Conservation (phyloP, 2,797 vertebrate species). For the Clarias platycephalus region DNA sequence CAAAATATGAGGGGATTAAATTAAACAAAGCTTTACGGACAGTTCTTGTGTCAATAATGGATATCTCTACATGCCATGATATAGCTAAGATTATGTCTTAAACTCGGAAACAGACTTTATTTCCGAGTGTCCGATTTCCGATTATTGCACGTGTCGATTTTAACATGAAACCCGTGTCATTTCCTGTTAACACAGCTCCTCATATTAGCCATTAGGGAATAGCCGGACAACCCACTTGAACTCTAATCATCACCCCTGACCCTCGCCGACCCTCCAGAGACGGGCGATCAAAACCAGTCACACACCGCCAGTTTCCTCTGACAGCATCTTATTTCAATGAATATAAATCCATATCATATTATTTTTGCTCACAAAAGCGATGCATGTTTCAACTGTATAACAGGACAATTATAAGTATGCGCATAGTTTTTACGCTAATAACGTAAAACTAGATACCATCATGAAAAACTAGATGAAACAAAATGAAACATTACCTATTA, state of each 20-base stretch:
- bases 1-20: background rate
- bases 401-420: background rate
- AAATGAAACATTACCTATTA: no score
- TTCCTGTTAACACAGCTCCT: conserved; percentile 44
- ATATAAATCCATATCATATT: background rate
- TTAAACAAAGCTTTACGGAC: background rate
- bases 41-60: background rate
- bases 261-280: conserved; percentile 53
- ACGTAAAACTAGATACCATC: no score
- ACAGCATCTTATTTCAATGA: conserved; percentile 5
- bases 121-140: no score
- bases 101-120: background rate
- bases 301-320: conserved; percentile 2
- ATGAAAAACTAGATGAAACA: no score
- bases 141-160: background rate
- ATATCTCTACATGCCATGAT: background rate
- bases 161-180: conserved; percentile 20
- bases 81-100: background rate
- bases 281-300: conserved; percentile 32
- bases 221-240: conserved; percentile 59
- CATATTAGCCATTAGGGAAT: conserved; percentile 63
- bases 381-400: background rate
- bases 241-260: conserved; percentile 57
- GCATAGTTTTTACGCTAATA: background rate
- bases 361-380: background rate